Conservation (phyloP, 2,113 vertebrate genomes). For the Thunnus thynnus region DNA sequence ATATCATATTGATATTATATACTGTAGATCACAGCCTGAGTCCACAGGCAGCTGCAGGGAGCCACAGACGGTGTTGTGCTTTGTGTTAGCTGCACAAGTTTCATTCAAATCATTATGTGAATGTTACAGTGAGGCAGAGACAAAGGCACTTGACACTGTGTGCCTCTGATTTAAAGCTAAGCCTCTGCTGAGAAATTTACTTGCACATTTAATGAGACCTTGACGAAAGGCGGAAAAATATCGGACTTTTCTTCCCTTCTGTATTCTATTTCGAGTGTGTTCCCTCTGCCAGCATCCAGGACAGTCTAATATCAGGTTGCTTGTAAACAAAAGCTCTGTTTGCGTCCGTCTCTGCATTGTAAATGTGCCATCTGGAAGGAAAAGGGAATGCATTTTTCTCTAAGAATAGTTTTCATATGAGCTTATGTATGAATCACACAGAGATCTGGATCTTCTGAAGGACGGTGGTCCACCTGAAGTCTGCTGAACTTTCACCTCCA, state of each 20-base stretch:
- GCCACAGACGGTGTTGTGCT: neutral
- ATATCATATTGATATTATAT: constrained; percentile 40
- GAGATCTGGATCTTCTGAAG: too few species aligned
- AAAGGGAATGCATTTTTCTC: neutral
- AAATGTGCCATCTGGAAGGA: constrained; percentile 5
- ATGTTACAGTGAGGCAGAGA: constrained; percentile 23
- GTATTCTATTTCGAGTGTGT: neutral
- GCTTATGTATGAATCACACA: neutral
- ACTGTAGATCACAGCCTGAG: constrained; percentile 38
- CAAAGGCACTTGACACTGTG: constrained; percentile 18
- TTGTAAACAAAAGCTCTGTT: constrained; percentile 23
- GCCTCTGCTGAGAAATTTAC: constrained; percentile 22
- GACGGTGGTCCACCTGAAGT: too few species aligned
- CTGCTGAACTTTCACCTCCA: too few species aligned
- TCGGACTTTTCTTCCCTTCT: neutral
- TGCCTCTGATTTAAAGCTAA: constrained; percentile 14
- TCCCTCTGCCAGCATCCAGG: neutral
- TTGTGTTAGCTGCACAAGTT: constrained; percentile 25
- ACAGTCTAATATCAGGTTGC: neutral
- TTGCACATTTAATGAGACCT: constrained; percentile 29
- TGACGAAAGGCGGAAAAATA: neutral
- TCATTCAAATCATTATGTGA: constrained; percentile 2
- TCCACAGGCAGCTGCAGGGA: neutral
- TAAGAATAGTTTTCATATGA: neutral
- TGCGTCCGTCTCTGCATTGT: neutral